phyloP scores from a whole-genome alignment of 2,888 invertebrate genomes.

The Epistrophe eligans region DNA sequence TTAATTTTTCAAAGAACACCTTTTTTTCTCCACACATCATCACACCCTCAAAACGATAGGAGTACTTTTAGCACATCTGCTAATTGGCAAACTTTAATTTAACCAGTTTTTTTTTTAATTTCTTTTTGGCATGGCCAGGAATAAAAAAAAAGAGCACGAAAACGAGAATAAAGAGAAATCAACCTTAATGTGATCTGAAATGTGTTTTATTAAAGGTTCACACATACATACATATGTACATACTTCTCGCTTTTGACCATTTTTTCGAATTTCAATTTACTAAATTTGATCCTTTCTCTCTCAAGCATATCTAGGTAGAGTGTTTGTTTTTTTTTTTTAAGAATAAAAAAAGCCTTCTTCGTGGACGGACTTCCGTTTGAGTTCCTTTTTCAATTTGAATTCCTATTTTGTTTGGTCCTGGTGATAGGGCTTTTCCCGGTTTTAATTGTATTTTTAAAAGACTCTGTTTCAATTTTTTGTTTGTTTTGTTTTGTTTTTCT shows the following conservation, averaged over 20 bases:
- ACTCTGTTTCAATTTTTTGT: slow-evolving; percentile 31
- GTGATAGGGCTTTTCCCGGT: slow-evolving; percentile 39
- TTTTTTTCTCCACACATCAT: background rate
- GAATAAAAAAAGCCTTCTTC: background rate
- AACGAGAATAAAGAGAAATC: background rate
- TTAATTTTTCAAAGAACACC: slow-evolving; percentile 37
- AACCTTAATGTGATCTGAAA: slow-evolving; percentile 27
- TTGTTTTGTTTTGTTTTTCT: background rate
- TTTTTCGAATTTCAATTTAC: slow-evolving; percentile 60
- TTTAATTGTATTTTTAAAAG: slow-evolving; percentile 62
- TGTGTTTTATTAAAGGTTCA: slow-evolving; percentile 15
- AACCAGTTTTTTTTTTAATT: slow-evolving; percentile 33
- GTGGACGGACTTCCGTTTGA: slow-evolving; percentile 49
- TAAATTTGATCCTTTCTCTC: slow-evolving; percentile 44
- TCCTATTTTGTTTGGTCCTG: slow-evolving; percentile 41
- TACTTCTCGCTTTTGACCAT: background rate
- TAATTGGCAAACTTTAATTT: slow-evolving; percentile 73
- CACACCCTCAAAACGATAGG: slow-evolving; percentile 2
- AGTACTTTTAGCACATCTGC: slow-evolving; percentile 56
- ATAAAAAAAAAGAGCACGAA: background rate
- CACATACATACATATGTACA: no score
- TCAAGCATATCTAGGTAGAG: background rate
- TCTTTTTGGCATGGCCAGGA: background rate
- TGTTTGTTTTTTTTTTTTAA: background rate
- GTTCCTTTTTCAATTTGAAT: slow-evolving; percentile 68